Base-by-base conservation (phyloP, 2,888 invertebrate genomes). In the Magallana nippona region DNA sequence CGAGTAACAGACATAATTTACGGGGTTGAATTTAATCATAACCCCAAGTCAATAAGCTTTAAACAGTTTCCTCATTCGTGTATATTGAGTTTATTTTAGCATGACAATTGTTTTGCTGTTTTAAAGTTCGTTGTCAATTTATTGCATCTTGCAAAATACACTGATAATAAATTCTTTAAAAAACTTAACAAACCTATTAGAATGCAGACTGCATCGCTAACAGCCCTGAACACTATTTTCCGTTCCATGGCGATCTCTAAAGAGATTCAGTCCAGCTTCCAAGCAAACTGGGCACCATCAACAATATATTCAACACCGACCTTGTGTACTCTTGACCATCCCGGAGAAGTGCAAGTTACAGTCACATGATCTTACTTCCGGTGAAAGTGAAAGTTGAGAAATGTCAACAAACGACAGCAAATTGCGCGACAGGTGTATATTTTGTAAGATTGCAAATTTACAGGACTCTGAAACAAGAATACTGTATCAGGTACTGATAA, bases 361-460 rank as follows among this genome's bases (percentile, higher is more conserved):
- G 17, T n/a, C 60, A 22, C 22, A 10, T 19, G 71, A 22, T 13
- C 3, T 27, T 27, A 71, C 71, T 27, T 71, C 71, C 71, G 22
- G 81, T 62, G 13, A 62, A 81, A 81, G 32, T 60, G 81, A 83
- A 83, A 62, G 71, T 71, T 27, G 71, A 13, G 2, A 10, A 71
- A 71, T 71, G 71, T 71, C 71, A 71, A 71, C 19, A 13, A 13
- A 19, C 22, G 71, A 27, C 71, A 32, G 32, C n/a, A 60, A 60
- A 13, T 13, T 19, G 19, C n/a, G 2, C 22, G 27, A 78, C 63
- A 86, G 84, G 71, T 90, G 90, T 82, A 71, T 90, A 62, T 90
- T 90, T 82, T 89, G 90, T 82, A 83, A 83, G 80, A 90, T 90
- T 60, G 86, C 86, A 44, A 79, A 78, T 32, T 86, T 87, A 13